Evolutionary conservation across 1,140 invertebrate genomes (phyloP).

Genomic region (Halictus rubicundus): DNA sequence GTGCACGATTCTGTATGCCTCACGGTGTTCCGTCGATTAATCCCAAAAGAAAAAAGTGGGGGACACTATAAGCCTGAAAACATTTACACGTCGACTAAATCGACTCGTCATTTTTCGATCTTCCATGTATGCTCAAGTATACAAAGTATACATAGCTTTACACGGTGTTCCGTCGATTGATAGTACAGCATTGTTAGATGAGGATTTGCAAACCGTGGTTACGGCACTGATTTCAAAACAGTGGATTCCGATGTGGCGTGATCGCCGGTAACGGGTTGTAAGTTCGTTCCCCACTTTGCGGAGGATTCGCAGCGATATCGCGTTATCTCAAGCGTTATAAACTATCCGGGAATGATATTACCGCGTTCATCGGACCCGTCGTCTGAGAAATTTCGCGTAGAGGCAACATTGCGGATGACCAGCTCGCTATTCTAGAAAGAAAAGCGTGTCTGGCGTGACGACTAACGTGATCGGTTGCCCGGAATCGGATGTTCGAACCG

Average conservation of each 20-base stretch:
- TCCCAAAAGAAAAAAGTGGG: no score
- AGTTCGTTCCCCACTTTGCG: neutral
- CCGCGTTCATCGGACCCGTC: no score
- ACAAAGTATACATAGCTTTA: no score
- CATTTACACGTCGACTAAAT: no score
- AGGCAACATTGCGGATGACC: no score
- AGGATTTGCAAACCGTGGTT: neutral
- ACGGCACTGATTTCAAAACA: neutral
- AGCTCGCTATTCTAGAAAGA: neutral
- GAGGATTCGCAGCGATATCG: neutral
- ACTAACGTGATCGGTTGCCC: neutral
- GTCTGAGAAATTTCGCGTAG: no score
- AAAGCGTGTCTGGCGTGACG: neutral
- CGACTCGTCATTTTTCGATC: no score
- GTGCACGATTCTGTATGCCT: no score
- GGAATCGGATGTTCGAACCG: constrained; percentile 6
- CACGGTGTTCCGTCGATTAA: no score
- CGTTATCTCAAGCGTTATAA: neutral
- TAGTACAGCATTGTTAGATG: neutral
- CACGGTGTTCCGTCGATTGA: no score
- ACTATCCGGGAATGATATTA: neutral
- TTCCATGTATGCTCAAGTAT: no score
- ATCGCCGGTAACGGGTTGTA: constrained; percentile 21
- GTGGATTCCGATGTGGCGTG: constrained; percentile 9
- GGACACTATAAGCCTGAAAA: neutral